phyloP scores from a whole-genome alignment of 2,113 vertebrate species.

The Campylorhamphus procurvoides region DNA sequence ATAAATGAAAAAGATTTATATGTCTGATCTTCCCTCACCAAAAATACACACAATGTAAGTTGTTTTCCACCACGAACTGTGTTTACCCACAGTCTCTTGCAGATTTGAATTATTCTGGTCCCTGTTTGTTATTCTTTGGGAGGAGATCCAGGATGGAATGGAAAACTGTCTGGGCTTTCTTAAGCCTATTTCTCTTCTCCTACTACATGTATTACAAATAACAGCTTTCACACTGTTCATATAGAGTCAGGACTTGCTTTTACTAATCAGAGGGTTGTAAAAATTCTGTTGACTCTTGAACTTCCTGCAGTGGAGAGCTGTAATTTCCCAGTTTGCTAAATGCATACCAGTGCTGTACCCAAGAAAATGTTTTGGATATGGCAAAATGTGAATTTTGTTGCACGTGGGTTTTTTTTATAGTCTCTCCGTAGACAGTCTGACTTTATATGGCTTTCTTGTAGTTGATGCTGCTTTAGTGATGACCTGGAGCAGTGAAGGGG shows the following conservation, averaged over 20 bases:
- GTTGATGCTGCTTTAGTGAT: neutral
- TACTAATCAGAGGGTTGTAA: neutral
- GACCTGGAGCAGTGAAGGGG: neutral
- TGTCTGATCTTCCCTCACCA: neutral
- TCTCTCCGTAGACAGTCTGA: neutral
- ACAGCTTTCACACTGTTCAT: rapidly evolving
- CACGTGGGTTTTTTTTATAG: neutral
- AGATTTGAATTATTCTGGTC: neutral
- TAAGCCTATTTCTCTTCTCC: neutral
- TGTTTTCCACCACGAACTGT: neutral
- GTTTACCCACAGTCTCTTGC: neutral
- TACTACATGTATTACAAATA: neutral
- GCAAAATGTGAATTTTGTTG: neutral
- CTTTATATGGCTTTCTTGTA: slow-evolving; percentile 11
- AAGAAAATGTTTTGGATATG: neutral
- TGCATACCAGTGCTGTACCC: neutral
- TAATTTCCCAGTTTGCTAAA: neutral
- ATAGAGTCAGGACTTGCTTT: neutral
- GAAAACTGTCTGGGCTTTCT: neutral
- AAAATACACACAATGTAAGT: neutral
- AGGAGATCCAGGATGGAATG: neutral
- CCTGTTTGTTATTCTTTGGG: neutral
- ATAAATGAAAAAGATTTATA: neutral
- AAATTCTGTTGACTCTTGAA: neutral
- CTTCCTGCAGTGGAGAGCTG: neutral